A percentile compares a stretch with the other conserved stretches of the same genome.
Conservation (phyloP, 2,113 vertebrate species). For the Anarrhichthys ocellatus region DNA sequence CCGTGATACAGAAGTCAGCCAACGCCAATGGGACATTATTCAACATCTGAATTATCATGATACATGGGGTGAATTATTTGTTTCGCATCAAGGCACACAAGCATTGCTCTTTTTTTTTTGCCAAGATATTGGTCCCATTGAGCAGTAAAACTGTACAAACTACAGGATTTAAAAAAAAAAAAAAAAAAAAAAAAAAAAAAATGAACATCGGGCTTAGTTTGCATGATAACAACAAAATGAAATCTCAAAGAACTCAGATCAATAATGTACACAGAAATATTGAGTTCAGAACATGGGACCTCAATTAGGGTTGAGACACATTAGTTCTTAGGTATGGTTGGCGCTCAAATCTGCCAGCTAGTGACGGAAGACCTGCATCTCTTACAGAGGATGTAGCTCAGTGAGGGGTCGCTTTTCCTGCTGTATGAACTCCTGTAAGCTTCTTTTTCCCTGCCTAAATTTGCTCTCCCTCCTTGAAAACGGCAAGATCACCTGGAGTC, state of each 20-base stretch:
- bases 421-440: slow-evolving; percentile 78
- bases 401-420: slow-evolving; percentile 72
- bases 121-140: slow-evolving; percentile 85
- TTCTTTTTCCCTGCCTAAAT: slow-evolving; percentile 80
- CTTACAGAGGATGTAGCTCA: slow-evolving; percentile 81
- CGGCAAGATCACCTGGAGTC: slow-evolving; percentile 82
- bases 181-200: slow-evolving; percentile 45
- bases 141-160: slow-evolving; percentile 81
- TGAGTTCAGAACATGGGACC: slow-evolving; percentile 59
- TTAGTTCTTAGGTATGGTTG: slow-evolving; percentile 65
- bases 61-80: slow-evolving; percentile 67
- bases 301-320: slow-evolving; percentile 58
- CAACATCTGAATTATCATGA: slow-evolving; percentile 64
- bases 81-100: slow-evolving; percentile 87
- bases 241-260: slow-evolving; percentile 64
- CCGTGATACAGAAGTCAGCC: slow-evolving; percentile 53
- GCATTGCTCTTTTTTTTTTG: slow-evolving; percentile 72
- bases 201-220: slow-evolving; percentile 49
- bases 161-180: slow-evolving; percentile 64
- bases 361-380: slow-evolving; percentile 57
- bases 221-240: slow-evolving; percentile 65
- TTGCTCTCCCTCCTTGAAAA: slow-evolving; percentile 82
- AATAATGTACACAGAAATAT: slow-evolving; percentile 75
- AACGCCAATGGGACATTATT: slow-evolving; percentile 77
- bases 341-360: slow-evolving; percentile 28